phyloP scores from a whole-genome alignment of 2,113 vertebrate genomes.

The Potamarius usumacintae region DNA sequence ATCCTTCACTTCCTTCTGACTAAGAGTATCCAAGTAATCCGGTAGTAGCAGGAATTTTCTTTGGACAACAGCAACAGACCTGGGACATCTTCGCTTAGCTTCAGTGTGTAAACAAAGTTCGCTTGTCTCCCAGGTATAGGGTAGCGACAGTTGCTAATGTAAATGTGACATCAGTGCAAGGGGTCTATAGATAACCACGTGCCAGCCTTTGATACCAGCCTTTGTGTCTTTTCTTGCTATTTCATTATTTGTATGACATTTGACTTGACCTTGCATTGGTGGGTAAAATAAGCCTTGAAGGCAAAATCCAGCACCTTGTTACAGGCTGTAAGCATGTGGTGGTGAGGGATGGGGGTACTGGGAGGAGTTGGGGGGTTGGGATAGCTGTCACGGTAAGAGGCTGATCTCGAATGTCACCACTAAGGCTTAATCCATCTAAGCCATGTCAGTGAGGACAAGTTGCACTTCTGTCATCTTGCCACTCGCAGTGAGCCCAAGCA shows the following conservation, averaged over 20 bases:
- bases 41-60: too few species aligned
- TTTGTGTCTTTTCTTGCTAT: slow-evolving; percentile 45
- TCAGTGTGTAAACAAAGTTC: too few species aligned
- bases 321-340: slow-evolving; percentile 47
- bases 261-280: slow-evolving; percentile 24
- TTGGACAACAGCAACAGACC: too few species aligned
- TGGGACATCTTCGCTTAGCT: too few species aligned
- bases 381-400: slow-evolving; percentile 62
- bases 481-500: slow-evolving; percentile 13
- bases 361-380: slow-evolving; percentile 19
- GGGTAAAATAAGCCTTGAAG: slow-evolving; percentile 60
- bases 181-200: background rate
- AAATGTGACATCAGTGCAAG: too few species aligned
- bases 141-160: too few species aligned
- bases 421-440: slow-evolving; percentile 67
- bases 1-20: too few species aligned
- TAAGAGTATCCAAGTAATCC: too few species aligned
- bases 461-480: slow-evolving; percentile 35
- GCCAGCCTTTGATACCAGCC: slow-evolving; percentile 27
- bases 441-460: slow-evolving; percentile 61
- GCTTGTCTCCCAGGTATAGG: too few species aligned
- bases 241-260: slow-evolving; percentile 57
- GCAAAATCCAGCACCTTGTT: slow-evolving; percentile 52
- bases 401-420: slow-evolving; percentile 57
- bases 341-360: background rate